Percentiles rank a stretch among this genome's conserved stretches.
Conservation (phyloP, 2,113 vertebrate species). For the Coptodon rendalli region DNA sequence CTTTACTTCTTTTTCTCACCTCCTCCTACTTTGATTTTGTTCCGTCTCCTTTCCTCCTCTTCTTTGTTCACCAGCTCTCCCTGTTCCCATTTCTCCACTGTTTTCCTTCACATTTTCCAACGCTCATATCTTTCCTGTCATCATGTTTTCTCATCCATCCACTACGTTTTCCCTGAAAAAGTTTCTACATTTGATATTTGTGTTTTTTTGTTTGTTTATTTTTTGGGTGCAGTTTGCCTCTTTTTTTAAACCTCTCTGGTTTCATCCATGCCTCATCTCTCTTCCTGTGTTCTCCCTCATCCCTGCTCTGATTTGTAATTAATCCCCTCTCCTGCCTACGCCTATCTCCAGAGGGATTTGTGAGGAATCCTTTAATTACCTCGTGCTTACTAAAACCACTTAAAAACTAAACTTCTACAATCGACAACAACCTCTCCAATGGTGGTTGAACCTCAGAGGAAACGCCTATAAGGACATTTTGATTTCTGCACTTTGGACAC, state of each 20-base stretch:
- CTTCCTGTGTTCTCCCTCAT: not conserved
- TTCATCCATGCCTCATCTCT: not conserved
- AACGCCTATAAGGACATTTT: not conserved
- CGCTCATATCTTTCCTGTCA: not conserved
- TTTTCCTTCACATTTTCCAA: not conserved
- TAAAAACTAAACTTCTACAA: not conserved
- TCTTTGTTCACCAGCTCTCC: not conserved
- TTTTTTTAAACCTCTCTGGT: not conserved
- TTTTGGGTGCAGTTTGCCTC: not conserved
- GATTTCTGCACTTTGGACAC: not conserved
- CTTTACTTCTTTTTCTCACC: not conserved
- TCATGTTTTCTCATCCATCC: not conserved
- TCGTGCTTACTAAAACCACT: not conserved
- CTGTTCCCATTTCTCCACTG: not conserved
- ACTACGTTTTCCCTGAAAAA: not conserved
- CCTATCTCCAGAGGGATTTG: not conserved
- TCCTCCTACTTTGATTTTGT: not conserved
- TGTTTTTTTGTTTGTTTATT: not conserved
- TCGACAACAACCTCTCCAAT: not conserved
- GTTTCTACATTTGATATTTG: not conserved
- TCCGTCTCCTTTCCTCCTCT: not conserved
- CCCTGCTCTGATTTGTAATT: conserved; percentile 9
- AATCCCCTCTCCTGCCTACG: conserved; percentile 4
- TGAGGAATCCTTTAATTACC: conserved; percentile 36
- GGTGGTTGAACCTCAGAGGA: not conserved